These are phyloP conservation scores for Acronicta psi DNA, from an alignment of 2,888 invertebrate genomes.

Conservation along the genomic window DNA sequence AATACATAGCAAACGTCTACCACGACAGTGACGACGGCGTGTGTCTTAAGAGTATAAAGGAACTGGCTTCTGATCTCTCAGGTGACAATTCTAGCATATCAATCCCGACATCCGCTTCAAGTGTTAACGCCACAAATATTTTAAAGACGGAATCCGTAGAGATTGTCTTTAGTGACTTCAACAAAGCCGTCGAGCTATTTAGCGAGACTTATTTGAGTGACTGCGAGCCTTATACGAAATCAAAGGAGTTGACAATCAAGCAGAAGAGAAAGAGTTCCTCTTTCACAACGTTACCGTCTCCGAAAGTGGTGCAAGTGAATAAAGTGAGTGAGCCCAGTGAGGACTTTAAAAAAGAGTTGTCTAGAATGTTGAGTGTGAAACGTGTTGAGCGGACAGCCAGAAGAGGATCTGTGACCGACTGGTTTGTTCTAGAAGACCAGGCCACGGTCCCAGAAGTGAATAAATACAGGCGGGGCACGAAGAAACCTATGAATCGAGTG, in stretches of 20 bases:
- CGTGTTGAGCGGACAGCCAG: conserved; percentile 64
- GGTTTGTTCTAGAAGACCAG: conserved; percentile 82
- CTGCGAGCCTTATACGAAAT: conserved; percentile 81
- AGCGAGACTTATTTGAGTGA: conserved; percentile 84
- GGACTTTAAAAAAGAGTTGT: conserved; percentile 79
- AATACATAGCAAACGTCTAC: conserved; percentile 78
- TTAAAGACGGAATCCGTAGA: conserved; percentile 78
- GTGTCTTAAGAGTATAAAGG: conserved; percentile 78
- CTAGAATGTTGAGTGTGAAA: conserved; percentile 69
- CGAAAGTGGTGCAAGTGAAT: conserved; percentile 78
- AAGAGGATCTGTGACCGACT: conserved; percentile 84
- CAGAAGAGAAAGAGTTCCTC: conserved; percentile 81
- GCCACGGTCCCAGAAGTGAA: conserved; percentile 62
- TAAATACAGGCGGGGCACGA: conserved; percentile 77
- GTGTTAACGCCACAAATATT: conserved; percentile 73
- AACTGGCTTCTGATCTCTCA: conserved; percentile 73
- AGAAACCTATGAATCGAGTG: conserved; percentile 78
- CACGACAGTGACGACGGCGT: conserved; percentile 78
- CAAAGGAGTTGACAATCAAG: conserved; percentile 59
- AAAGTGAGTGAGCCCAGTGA: conserved; percentile 80
- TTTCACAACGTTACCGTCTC: conserved; percentile 77
- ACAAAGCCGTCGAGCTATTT: conserved; percentile 82
- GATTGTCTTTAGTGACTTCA: conserved; percentile 78
- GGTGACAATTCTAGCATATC: conserved; percentile 75
- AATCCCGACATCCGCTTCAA: conserved; percentile 75